Base-by-base conservation (phyloP, 2,888 invertebrate species). In the Idaea dimidiata region DNA sequence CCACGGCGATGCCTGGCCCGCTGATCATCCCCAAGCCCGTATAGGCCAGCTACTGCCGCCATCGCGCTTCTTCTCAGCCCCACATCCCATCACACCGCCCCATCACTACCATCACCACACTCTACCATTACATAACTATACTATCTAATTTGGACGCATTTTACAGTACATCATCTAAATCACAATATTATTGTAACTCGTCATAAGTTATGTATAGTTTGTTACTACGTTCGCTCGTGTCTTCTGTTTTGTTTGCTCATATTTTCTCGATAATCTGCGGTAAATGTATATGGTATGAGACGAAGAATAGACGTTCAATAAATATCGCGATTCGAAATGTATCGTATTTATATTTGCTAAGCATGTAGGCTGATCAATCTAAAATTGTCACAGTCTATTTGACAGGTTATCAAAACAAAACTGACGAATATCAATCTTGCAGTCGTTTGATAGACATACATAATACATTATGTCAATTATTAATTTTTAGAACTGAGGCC, bases 11-110 rank as follows among this genome's bases (percentile, higher is more conserved):
- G 90, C 59, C 92, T 77, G 64, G 90, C 87, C 59, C 96, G 94
- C 81, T 93, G 93, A 83, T 96, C 96, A 87, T 96, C 96, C 81
- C 96, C 95, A 81, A 96, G 94, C 78, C 96, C 96, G 84, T 96
- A 96, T 65, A 96, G 94, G 81, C 96, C 96, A 78, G 96, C 96
- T 83, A 96, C 96, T 73, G 96, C 96, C 81, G 96, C 96, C 96
- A 96, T 96, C 63, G 70, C 84, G 79, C 74, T 72, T 66, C 73
- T 66, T 70, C 78, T 76, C 76, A 81, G 86, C 73, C 72, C 77
- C 74, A 75, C 78, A 68, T 66, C 67, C 66, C 63, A 55, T 65
- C 64, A 63, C 68, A 64, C 69, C 65, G 67, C 62, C 64, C 72
- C 67, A 70, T 68, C 65, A 67, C 72, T 71, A 69, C 71, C 75